Percentiles rank a stretch among this genome's conserved stretches.
phyloP scores from a whole-genome alignment of 1,140 invertebrate species.

The Homarus americanus region DNA sequence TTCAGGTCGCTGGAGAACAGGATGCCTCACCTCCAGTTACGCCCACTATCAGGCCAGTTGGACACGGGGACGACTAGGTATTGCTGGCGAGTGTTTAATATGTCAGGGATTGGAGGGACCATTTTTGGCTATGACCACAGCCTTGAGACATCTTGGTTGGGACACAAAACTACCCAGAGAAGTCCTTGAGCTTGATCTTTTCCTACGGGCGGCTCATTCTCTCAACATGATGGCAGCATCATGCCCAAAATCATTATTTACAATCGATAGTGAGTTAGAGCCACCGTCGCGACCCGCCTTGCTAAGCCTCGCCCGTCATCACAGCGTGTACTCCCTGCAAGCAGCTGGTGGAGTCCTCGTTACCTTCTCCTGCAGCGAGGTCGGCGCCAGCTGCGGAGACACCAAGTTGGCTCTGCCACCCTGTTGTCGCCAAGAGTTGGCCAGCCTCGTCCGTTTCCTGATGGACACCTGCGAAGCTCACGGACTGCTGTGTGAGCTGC shows the following conservation, averaged over 20 bases:
- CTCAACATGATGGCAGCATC: constrained; percentile 43
- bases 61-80: constrained; percentile 22
- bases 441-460: constrained; percentile 48
- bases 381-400: constrained; percentile 28
- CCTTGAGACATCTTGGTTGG: constrained; percentile 56
- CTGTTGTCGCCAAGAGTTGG: constrained; percentile 58
- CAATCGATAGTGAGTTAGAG: background rate
- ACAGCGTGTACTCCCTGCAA: constrained; percentile 42
- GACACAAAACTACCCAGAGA: constrained; percentile 27
- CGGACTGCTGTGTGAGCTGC: constrained; percentile 61
- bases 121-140: constrained; percentile 49
- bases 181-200: constrained; percentile 31
- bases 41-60: constrained; percentile 50
- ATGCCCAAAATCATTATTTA: constrained; percentile 36
- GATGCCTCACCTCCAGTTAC: constrained; percentile 43
- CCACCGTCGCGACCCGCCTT: constrained; percentile 18
- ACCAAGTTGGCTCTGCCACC: constrained; percentile 43
- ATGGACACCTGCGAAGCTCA: constrained; percentile 60
- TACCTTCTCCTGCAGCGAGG: constrained; percentile 42
- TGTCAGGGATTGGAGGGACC: constrained; percentile 58
- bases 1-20: constrained; percentile 45
- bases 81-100: constrained; percentile 36
- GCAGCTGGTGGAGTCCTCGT: background rate
- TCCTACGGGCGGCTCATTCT: constrained; percentile 36
- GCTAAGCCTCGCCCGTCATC: constrained; percentile 43